Base-by-base conservation (phyloP, 1,140 invertebrate genomes). In the Cyrtorhinus lividipennis region DNA sequence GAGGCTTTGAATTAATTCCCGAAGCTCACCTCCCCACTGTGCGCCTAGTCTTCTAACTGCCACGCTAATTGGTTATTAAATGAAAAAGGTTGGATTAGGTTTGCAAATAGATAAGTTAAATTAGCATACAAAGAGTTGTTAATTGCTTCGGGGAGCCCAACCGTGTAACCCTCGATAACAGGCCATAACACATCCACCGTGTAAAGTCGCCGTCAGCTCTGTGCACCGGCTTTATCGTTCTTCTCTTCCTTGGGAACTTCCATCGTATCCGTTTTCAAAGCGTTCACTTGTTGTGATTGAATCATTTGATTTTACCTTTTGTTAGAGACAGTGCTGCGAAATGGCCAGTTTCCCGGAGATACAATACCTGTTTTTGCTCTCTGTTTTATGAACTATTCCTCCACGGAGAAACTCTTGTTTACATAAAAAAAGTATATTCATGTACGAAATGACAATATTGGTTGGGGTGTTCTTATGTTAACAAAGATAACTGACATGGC, bases 21-120 rank as follows among this genome's bases (percentile, higher is more conserved):
- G 27, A 59, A 59, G 26, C 58, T 24, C n/a, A 26, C 27, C 24
- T 15, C 24, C 58, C 13, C n/a, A n/a, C n/a, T n/a, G n/a, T n/a
- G n/a, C n/a, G n/a, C n/a, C n/a, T n/a, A n/a, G n/a, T n/a, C n/a
- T n/a, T n/a, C 27, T 59, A 59, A 59, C 58, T 59, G 58, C 24
- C 58, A 22, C 58, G 18, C 58, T 59, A 59, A 59, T 59, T 59
- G 58, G 58, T 59, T 59, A 59, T 59, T 59, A 59, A 59, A 59
- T 30, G 58, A 59, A 30, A 59, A 59, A 59, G 27, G 58, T 59
- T n/a, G 58, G 58, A 59, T 59, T 59, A 59, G 58, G 58, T 59
- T 59, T 59, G 58, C 58, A 59, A 59, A 59, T 59, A 26, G 58
- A 59, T 30, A 30, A 59, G 58, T 26, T 1, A n/a, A 59, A 59